Evolutionary conservation across 2,113 vertebrate species (phyloP).

Genomic region (Scopus umbretta): DNA sequence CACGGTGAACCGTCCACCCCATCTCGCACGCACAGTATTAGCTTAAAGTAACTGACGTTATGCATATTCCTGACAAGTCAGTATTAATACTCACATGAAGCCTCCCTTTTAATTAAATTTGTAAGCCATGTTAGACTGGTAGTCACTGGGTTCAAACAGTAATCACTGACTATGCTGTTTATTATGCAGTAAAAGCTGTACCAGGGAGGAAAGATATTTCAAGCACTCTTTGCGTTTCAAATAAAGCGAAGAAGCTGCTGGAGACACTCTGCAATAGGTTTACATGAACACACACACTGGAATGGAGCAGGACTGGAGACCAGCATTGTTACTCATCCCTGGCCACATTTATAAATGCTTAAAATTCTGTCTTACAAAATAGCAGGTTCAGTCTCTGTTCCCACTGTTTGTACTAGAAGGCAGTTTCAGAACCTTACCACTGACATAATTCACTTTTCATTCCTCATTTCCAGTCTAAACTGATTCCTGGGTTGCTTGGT

Average conservation of each 20-base stretch:
- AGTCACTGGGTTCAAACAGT: not conserved
- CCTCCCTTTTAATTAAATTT: not conserved
- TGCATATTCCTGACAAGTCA: not conserved
- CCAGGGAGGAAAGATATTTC: not conserved
- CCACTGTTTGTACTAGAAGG: not conserved
- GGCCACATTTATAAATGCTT: not conserved
- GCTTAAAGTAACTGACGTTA: not conserved
- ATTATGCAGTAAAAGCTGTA: not conserved
- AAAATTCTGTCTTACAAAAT: not conserved
- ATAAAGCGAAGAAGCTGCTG: not conserved
- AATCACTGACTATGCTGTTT: not conserved
- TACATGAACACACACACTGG: accelerated
- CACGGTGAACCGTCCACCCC: not conserved
- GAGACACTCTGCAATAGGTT: too few species aligned
- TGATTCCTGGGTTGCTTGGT: not conserved
- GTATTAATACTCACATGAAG: not conserved
- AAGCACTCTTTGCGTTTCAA: not conserved
- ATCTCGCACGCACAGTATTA: not conserved
- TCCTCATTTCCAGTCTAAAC: not conserved
- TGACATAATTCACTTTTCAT: not conserved
- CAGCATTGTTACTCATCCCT: not conserved
- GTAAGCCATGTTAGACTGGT: not conserved
- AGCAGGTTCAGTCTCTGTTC: not conserved
- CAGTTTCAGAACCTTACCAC: not conserved
- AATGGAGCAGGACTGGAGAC: not conserved